Percentiles rank a stretch among this genome's conserved stretches.
Evolutionary conservation across 35 echinoderm and acorn worm species (phyloP).

Genomic region (Ptychodera flava): DNA sequence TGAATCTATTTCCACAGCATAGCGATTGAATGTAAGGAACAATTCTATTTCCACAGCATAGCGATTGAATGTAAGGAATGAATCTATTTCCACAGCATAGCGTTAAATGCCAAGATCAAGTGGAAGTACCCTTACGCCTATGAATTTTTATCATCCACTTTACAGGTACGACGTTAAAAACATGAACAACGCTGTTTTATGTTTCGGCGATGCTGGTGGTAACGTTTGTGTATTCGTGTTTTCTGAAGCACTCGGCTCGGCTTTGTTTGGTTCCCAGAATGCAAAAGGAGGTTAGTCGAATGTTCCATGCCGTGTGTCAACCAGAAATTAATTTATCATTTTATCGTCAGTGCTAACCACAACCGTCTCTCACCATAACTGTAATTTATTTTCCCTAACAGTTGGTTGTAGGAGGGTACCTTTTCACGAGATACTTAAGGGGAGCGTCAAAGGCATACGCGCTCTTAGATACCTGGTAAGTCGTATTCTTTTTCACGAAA

Average conservation of each 20-base stretch:
- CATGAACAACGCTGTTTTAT: conserved; percentile 89
- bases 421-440: conserved; percentile 78
- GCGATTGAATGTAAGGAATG: too few relatives aligned
- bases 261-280: conserved; percentile 91
- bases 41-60: too few relatives aligned
- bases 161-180: conserved; percentile 86
- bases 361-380: too few relatives aligned
- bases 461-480: conserved; percentile 66
- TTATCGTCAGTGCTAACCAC: too few relatives aligned
- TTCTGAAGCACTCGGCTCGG: conserved; percentile 72
- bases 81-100: too few relatives aligned
- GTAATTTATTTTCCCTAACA: conserved; percentile 17
- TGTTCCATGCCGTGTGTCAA: too few relatives aligned
- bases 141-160: background rate
- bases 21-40: too few relatives aligned
- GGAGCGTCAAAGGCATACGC: conserved; percentile 66
- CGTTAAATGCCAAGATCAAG: too few relatives aligned
- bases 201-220: conserved; percentile 86
- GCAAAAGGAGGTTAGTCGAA: conserved; percentile 65
- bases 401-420: conserved; percentile 81
- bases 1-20: too few relatives aligned
- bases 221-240: conserved; percentile 80
- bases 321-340: too few relatives aligned
- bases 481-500: conserved; percentile 4
- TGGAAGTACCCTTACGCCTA: too few relatives aligned